Evolutionary conservation across 2,113 vertebrate species (phyloP), one percentile per base, ranked within the genome.

Genomic region (Lepisosteus osseus): DNA sequence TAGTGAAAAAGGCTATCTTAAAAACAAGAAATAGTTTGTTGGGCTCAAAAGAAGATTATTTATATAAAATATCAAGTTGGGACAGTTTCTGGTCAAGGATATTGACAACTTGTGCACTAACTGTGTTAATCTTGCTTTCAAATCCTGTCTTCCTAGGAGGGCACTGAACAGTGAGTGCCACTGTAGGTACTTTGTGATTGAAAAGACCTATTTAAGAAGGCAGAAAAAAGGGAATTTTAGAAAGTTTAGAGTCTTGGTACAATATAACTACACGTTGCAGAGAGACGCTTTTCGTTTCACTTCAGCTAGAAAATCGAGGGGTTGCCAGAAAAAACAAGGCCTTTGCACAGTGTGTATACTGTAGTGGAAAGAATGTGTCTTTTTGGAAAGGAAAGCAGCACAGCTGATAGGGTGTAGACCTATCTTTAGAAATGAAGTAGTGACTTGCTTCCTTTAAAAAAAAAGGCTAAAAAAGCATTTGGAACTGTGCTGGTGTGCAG

Each of bases 341-440:
- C 29, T n/a, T 62, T 40, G 65, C 59, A 54, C 76, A 77, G 76
- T 71, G 68, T 71, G 65, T 13, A 56, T 54, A 69, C 65, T 74
- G 43, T 69, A 68, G 69, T 68, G 76, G 69, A 74, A 77, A 69
- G 54, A 74, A 72, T 71, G 69, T 67, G 55, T 65, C 55, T 72
- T 72, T 40, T 68, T 56, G 29, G 59, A 12, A 8, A 12, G 55
- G 54, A 51, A 59, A 56, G 43, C 7, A 62, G 72, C 44, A 47
- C 68, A 71, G 72, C 72, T 74, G 59, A 74, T 29, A 54, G 47
- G 67, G 65, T 69, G 72, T 68, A 42, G 54, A 29, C 12, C 17
- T 68, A 6, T 15, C 9, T 9, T 29, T 29, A 29, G 29, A 29
- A 29, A 29, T 29, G 29, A 29, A 29, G 71, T 8, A 51, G 55